A percentile compares a stretch with the other conserved stretches of the same genome.
These are phyloP conservation scores for Kradibia gibbosae DNA, from an alignment of 1,140 invertebrate species.

Conservation along the genomic window DNA sequence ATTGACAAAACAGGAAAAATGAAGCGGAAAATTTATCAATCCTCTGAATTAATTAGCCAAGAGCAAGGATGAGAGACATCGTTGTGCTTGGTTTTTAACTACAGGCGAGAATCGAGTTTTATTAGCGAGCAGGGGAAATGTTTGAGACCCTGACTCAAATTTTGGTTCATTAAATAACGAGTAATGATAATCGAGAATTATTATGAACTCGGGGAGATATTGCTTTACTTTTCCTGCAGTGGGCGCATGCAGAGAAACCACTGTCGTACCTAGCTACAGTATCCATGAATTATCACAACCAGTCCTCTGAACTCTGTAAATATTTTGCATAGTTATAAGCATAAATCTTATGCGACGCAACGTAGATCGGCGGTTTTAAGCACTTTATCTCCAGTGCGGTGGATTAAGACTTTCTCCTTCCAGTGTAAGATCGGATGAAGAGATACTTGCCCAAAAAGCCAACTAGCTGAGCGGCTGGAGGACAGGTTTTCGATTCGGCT, in stretches of 20 bases:
- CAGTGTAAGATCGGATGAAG: not conserved
- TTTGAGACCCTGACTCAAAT: not conserved
- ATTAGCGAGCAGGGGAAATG: not conserved
- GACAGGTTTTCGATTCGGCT: constrained; percentile 1
- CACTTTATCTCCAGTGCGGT: not conserved
- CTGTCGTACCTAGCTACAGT: not conserved
- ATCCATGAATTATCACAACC: constrained; percentile 24
- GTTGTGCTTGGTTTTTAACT: not conserved
- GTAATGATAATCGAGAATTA: constrained; percentile 49
- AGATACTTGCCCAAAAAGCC: not conserved
- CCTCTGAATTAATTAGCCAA: constrained; percentile 39
- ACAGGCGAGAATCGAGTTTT: not conserved
- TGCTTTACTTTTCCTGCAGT: not conserved
- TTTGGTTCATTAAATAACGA: constrained; percentile 43
- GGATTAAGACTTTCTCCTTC: not conserved
- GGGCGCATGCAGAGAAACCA: not conserved
- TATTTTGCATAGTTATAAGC: constrained; percentile 27
- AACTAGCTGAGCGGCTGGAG: not conserved
- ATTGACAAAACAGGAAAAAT: constrained; percentile 1
- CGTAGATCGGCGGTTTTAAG: not conserved
- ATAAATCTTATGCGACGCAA: constrained; percentile 9
- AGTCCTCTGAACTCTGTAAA: not conserved
- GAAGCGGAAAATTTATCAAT: constrained; percentile 26
- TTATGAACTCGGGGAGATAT: constrained; percentile 29
- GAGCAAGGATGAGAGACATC: not conserved